Evolutionary conservation across 2,113 vertebrate species (phyloP), one percentile per base, ranked within the genome.

Genomic region (Psittacus erithacus): DNA sequence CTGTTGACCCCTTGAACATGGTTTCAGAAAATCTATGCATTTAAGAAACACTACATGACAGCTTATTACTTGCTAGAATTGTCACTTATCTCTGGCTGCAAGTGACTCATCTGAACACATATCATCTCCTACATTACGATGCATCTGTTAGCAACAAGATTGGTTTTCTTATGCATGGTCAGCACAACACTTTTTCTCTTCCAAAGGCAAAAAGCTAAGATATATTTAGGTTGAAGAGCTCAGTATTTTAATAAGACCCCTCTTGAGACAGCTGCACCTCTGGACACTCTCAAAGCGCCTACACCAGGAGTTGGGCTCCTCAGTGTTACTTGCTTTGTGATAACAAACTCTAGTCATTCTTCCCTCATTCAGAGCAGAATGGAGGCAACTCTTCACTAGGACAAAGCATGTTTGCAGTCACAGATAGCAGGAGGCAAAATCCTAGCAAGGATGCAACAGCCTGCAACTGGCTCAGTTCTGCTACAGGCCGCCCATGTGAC

Each of bases 41-140:
- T 95, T 94, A 94, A 94, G 95, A 86, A 97, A 94, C 82, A 65
- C 86, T 91, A 69, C 92, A 91, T 87, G 91, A 95, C 91, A 96
- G 77, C 90, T 96, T 93, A 96, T 94, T 94, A 87, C 90, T 94
- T 79, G 52, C 92, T 75, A 87, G 95, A 87, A 69, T 91, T 91
- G 83, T 94, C 95, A 96, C 55, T 96, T 89, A 80, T 12, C 80
- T 67, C 62, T 67, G 93, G 52, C 88, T 96, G 86, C 69, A 65
- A 93, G 95, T 96, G 96, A 97, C 96, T 96, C 92, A 96, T 88
- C 86, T 93, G 81, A 96, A 92, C 86, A 96, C 86, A 79, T 53
- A 46, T 10, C 2, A 0, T 68, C 91, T 79, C 73, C 31, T 35
- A 46, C 52, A 38, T 92, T 73, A 79, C 19, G 65, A 25, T 19